Evolutionary conservation across 2,888 invertebrate genomes (phyloP).

Genomic region (Trachelus troglodyta): DNA sequence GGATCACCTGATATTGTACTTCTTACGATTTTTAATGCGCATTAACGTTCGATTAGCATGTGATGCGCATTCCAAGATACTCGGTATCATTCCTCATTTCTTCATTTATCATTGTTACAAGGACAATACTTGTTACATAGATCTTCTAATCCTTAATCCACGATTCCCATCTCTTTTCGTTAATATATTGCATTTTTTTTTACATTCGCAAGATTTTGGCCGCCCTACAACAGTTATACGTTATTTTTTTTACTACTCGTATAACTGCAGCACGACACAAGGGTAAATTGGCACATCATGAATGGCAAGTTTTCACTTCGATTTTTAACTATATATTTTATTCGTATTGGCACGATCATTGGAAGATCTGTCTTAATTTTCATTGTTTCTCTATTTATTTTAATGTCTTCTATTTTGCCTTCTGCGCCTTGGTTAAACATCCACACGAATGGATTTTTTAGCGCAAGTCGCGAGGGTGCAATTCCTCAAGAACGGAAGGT

Average conservation of each 20-base stretch:
- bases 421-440: not conserved
- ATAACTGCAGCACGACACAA: not conserved
- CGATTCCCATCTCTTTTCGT: not conserved
- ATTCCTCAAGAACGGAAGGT: not conserved
- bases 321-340: not conserved
- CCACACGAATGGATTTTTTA: not conserved
- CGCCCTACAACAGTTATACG: not conserved
- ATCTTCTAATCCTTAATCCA: not conserved
- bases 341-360: slow-evolving; percentile 60
- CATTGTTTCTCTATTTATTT: slow-evolving; percentile 3
- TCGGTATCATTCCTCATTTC: not conserved
- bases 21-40: slow-evolving; percentile 50
- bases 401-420: slow-evolving; percentile 1
- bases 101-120: not conserved
- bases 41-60: not conserved
- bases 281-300: slow-evolving; percentile 59
- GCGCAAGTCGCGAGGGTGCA: not conserved
- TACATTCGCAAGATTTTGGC: not conserved
- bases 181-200: not conserved
- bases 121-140: not conserved
- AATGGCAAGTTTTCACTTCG: slow-evolving; percentile 55
- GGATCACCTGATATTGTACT: slow-evolving; percentile 65
- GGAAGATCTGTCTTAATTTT: slow-evolving; percentile 1
- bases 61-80: slow-evolving; percentile 1
- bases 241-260: not conserved